phyloP scores from a whole-genome alignment of 2,113 vertebrate species.

The Periophthalmodon schlosseri region DNA sequence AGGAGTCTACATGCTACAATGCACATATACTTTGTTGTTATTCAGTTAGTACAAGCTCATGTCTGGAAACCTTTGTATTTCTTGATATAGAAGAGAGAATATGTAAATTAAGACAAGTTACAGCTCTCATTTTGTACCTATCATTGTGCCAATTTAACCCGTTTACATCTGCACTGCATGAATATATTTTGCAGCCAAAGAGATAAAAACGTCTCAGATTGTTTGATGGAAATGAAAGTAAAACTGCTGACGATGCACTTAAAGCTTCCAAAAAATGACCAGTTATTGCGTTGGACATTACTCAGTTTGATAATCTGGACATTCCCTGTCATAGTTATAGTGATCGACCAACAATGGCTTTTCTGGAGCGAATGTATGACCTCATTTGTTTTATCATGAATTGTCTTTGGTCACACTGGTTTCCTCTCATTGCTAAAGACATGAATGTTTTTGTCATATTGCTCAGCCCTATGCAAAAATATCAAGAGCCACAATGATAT shows the following conservation, averaged over 20 bases:
- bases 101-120: background rate
- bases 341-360: background rate
- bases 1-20: background rate
- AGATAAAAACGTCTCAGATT: background rate
- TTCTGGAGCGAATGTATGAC: background rate
- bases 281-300: background rate
- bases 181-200: background rate
- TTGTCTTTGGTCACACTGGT: background rate
- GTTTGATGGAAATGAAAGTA: background rate
- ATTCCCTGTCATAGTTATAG: background rate
- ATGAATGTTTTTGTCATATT: background rate
- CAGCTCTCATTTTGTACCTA: background rate
- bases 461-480: too few relatives aligned
- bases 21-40: too few relatives aligned
- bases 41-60: background rate
- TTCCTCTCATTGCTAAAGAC: background rate
- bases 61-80: background rate
- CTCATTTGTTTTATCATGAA: conserved; percentile 1
- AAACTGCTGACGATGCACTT: conserved; percentile 4
- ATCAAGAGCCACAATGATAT: too few relatives aligned
- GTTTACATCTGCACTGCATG: background rate
- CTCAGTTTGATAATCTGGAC: background rate
- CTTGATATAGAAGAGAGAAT: background rate
- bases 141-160: background rate
- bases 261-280: background rate